phyloP scores from a whole-genome alignment of 2,797 vertebrate genomes.

The Myotis myotis region DNA sequence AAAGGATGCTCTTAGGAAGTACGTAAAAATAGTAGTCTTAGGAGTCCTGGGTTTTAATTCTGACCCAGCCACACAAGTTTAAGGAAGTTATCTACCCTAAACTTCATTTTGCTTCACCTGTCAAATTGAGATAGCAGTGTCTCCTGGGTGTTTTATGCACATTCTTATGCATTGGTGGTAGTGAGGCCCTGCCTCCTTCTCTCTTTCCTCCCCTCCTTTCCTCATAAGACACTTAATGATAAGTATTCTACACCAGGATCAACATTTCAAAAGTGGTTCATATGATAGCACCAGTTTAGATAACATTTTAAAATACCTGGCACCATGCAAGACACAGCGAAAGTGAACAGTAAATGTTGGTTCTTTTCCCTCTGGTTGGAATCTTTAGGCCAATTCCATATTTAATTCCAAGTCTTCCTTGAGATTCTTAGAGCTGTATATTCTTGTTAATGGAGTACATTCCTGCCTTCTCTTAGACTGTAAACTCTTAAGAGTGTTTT shows the following conservation, averaged over 20 bases:
- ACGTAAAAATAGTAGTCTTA: not conserved
- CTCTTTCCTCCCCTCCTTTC: not conserved
- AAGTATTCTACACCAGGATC: not conserved
- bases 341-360: not conserved
- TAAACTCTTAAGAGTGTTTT: constrained; percentile 46
- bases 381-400: not conserved
- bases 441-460: constrained; percentile 9
- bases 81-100: not conserved
- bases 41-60: constrained; percentile 18
- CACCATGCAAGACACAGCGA: not conserved
- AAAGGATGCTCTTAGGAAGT: not conserved
- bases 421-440: not conserved
- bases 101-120: not conserved
- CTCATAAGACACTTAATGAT: not conserved
- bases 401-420: not conserved
- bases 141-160: not conserved
- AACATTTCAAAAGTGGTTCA: constrained; percentile 35
- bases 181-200: not conserved
- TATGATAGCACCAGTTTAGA: not conserved
- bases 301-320: not conserved
- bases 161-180: not conserved
- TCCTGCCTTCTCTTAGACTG: constrained; percentile 4
- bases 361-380: not conserved
- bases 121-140: not conserved
- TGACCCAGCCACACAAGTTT: not conserved